Conservation (phyloP, 1,140 invertebrate genomes). For the Agrilus planipennis region DNA sequence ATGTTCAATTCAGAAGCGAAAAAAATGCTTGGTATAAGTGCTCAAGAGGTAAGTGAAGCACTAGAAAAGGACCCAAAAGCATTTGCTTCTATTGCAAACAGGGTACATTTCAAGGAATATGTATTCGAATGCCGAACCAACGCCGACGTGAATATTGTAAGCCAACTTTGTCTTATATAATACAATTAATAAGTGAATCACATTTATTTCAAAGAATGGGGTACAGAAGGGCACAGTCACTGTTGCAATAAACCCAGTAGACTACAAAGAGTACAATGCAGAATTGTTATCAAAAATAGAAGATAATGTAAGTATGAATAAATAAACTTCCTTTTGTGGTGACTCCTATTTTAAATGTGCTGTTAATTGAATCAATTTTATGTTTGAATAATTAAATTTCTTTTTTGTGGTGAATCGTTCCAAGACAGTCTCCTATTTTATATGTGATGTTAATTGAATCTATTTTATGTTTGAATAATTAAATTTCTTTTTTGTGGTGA, state of each 20-base stretch:
- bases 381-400: too few species aligned
- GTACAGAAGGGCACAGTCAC: slow-evolving; percentile 63
- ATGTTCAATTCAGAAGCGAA: slow-evolving; percentile 83
- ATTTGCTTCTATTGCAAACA: slow-evolving; percentile 51
- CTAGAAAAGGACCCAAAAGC: slow-evolving; percentile 48
- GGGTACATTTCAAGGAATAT: slow-evolving; percentile 66
- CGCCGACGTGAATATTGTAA: slow-evolving; percentile 82
- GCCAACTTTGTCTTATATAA: slow-evolving; percentile 22
- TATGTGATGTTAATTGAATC: too few species aligned
- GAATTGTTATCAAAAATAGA: slow-evolving; percentile 39
- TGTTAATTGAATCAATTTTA: too few species aligned
- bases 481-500: too few species aligned
- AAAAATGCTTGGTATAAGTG: slow-evolving; percentile 58
- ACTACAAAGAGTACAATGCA: slow-evolving; percentile 63
- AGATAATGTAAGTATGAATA: not conserved
- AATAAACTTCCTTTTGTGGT: too few species aligned
- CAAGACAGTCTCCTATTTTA: too few species aligned
- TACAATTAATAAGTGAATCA: slow-evolving; percentile 12
- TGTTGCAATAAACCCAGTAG: slow-evolving; percentile 51
- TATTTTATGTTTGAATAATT: too few species aligned
- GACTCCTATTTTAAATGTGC: too few species aligned
- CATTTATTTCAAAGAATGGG: slow-evolving; percentile 60
- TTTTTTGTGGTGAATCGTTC: too few species aligned
- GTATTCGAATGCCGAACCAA: slow-evolving; percentile 75
- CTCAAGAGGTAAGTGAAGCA: slow-evolving; percentile 64